These are phyloP conservation scores for Alloplasta piceator DNA, from an alignment of 2,888 invertebrate species.

Conservation along the genomic window DNA sequence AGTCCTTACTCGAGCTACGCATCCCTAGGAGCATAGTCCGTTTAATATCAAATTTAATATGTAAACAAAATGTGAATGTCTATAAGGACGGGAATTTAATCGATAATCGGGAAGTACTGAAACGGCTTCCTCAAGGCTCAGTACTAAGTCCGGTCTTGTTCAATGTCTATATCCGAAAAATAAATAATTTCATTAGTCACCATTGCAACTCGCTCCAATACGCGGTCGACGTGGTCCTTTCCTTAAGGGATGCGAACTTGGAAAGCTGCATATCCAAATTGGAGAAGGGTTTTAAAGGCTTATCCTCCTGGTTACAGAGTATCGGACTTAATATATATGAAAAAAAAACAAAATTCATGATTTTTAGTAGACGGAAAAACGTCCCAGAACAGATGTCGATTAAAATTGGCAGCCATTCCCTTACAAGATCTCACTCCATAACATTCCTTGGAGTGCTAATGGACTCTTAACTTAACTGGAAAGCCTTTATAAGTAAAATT, in stretches of 20 bases:
- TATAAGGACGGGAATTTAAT: slow-evolving; percentile 21
- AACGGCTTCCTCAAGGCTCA: slow-evolving; percentile 26
- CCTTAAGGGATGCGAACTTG: background rate
- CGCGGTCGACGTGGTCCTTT: background rate
- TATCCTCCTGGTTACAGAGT: background rate
- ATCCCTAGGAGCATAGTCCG: background rate
- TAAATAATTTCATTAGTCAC: background rate
- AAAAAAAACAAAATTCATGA: slow-evolving; percentile 9
- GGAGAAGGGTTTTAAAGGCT: background rate
- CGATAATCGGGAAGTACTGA: background rate
- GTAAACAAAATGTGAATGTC: slow-evolving; percentile 15
- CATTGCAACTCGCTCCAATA: no score
- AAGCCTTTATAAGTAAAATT: background rate
- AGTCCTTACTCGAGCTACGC: slow-evolving; percentile 13
- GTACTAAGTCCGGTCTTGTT: slow-evolving; percentile 1
- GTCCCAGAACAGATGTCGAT: background rate
- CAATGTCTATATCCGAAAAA: slow-evolving; percentile 26
- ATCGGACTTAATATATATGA: slow-evolving; percentile 4
- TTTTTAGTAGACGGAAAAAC: slow-evolving; percentile 12
- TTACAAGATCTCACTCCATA: background rate
- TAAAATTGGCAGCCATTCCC: background rate
- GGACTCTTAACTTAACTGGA: slow-evolving; percentile 26
- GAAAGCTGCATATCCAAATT: background rate
- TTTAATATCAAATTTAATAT: slow-evolving; percentile 14
- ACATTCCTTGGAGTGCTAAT: background rate